phyloP scores from a whole-genome alignment of 2,113 vertebrate genomes.

The Atlantisia rogersi region DNA sequence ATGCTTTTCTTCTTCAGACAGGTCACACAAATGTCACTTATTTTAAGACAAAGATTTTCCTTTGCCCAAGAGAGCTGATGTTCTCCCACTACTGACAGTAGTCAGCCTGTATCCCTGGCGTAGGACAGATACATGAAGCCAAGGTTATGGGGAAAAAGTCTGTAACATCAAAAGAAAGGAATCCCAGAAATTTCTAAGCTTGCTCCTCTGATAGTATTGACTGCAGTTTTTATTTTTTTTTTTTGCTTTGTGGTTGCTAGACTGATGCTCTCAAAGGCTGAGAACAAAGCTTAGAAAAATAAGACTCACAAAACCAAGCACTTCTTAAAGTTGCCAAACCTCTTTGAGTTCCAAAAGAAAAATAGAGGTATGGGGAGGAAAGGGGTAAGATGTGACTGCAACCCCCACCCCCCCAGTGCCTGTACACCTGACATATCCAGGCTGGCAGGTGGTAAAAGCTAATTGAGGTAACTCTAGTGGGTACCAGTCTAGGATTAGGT shows the following conservation, averaged over 20 bases:
- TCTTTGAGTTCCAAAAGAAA: not conserved
- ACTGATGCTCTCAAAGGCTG: slow-evolving; percentile 33
- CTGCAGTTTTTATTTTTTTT: not conserved
- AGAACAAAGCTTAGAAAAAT: slow-evolving; percentile 36
- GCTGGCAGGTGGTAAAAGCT: not conserved
- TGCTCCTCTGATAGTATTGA: slow-evolving; percentile 4
- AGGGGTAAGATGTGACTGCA: not conserved
- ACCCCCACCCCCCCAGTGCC: not conserved
- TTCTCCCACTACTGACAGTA: not conserved
- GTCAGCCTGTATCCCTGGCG: not conserved
- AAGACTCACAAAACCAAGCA: slow-evolving; percentile 35
- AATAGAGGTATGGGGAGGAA: not conserved
- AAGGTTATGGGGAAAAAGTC: slow-evolving; percentile 32
- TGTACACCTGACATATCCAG: not conserved
- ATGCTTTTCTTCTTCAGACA: not conserved
- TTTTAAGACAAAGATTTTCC: slow-evolving; percentile 37
- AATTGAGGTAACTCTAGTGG: not conserved
- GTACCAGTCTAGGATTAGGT: not conserved
- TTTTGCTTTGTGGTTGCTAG: not conserved
- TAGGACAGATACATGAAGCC: not conserved
- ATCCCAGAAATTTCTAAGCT: slow-evolving; percentile 36
- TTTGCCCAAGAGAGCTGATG: not conserved
- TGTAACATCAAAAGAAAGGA: slow-evolving; percentile 39
- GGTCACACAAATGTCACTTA: not conserved
- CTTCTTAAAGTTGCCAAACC: not conserved